Conservation (phyloP, 2,888 invertebrate species). For the Silvanus unidentatus region DNA sequence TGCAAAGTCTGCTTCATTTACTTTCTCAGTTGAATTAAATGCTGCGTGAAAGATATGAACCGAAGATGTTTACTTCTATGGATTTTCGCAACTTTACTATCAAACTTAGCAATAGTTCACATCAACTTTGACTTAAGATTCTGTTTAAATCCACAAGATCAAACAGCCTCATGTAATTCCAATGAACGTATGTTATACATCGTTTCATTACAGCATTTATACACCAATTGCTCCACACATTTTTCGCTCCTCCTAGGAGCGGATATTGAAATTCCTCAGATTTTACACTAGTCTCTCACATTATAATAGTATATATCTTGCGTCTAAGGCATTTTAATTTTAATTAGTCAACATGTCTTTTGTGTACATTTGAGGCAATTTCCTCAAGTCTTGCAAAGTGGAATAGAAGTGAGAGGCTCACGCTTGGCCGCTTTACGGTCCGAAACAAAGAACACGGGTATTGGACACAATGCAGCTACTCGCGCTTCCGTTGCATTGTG, state of each 20-base stretch:
- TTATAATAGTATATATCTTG: no score
- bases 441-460: constrained; percentile 39
- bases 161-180: neutral
- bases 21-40: constrained; percentile 38
- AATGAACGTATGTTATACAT: neutral
- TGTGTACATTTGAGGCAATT: constrained; percentile 45
- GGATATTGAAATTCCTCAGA: no score
- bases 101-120: constrained; percentile 36
- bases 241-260: no score
- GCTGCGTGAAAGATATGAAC: constrained; percentile 44
- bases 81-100: constrained; percentile 43
- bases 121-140: constrained; percentile 20
- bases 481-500: constrained; percentile 47
- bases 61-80: constrained; percentile 43
- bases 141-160: neutral
- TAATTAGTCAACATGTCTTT: constrained; percentile 43
- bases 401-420: constrained; percentile 22
- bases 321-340: constrained; percentile 29
- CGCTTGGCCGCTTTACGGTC: constrained; percentile 41
- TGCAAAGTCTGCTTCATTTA: constrained; percentile 39
- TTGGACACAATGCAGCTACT: constrained; percentile 47
- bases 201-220: no score
- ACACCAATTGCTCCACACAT: no score
- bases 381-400: constrained; percentile 36
- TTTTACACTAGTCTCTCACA: no score